Conservation (phyloP, 2,888 invertebrate species). For the Drosophila sordidula region DNA sequence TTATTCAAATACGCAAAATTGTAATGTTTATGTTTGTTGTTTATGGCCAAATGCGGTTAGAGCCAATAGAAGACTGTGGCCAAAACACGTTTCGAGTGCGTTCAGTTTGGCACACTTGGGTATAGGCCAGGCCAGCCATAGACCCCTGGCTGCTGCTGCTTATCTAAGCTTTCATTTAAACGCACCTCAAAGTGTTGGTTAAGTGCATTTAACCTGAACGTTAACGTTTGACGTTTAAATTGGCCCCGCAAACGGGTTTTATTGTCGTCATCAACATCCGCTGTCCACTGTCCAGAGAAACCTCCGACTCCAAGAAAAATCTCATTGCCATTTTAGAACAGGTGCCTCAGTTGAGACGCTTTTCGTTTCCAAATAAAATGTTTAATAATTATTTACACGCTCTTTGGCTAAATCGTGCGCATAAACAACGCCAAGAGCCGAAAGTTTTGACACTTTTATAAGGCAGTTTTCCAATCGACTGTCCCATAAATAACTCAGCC, state of each 20-base stretch:
- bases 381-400: conserved; percentile 72
- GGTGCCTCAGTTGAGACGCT: conserved; percentile 2
- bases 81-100: conserved; percentile 62
- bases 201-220: conserved; percentile 81
- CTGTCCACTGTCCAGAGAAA: conserved; percentile 30
- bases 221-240: conserved; percentile 78
- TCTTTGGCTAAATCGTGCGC: conserved; percentile 59
- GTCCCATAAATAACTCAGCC: conserved; percentile 78
- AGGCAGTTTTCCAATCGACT: conserved; percentile 69
- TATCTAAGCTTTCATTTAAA: conserved; percentile 75
- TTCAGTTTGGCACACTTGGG: conserved; percentile 58
- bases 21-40: conserved; percentile 77
- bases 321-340: conserved; percentile 21
- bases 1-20: conserved; percentile 69
- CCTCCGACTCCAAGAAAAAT: not conserved
- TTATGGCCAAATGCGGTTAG: conserved; percentile 74
- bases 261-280: conserved; percentile 53
- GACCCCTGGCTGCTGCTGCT: conserved; percentile 22
- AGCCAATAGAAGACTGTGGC: conserved; percentile 25
- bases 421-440: conserved; percentile 65
- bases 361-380: conserved; percentile 33
- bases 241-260: conserved; percentile 66
- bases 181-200: conserved; percentile 79
- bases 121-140: conserved; percentile 21
- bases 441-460: conserved; percentile 81